These are phyloP conservation scores for Malurus alboscapulatus DNA, from an alignment of 2,113 vertebrate species.

Conservation along the genomic window DNA sequence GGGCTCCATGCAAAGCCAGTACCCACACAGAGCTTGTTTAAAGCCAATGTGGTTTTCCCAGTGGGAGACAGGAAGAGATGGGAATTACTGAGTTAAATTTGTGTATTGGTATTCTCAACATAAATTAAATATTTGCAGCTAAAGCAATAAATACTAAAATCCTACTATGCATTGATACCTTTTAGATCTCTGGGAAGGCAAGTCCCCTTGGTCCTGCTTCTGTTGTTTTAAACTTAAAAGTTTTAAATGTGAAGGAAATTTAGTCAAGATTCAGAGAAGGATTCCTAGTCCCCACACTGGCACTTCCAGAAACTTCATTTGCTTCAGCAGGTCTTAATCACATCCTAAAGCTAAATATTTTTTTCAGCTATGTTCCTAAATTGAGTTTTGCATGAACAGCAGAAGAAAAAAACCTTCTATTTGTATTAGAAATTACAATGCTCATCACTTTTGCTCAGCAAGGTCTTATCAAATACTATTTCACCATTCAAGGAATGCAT, in stretches of 20 bases:
- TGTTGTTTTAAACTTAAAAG: neutral
- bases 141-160: conserved; percentile 57
- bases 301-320: neutral
- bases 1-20: neutral
- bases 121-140: conserved; percentile 44
- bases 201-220: neutral
- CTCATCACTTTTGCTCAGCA: neutral
- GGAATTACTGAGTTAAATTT: conserved; percentile 41
- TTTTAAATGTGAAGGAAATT: conserved; percentile 33
- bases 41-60: conserved; percentile 23
- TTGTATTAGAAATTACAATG: neutral
- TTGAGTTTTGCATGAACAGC: neutral
- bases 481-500: neutral
- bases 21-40: conserved; percentile 21
- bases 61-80: conserved; percentile 36
- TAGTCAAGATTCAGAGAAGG: neutral
- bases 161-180: neutral
- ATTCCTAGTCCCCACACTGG: neutral
- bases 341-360: conserved; percentile 2
- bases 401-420: neutral
- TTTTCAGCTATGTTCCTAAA: neutral
- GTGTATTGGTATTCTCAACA: conserved; percentile 43
- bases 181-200: conserved; percentile 24
- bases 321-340: conserved; percentile 12
- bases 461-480: neutral